phyloP scores from a whole-genome alignment of 2,113 vertebrate genomes.

The Mesoclemmys tuberculata region DNA sequence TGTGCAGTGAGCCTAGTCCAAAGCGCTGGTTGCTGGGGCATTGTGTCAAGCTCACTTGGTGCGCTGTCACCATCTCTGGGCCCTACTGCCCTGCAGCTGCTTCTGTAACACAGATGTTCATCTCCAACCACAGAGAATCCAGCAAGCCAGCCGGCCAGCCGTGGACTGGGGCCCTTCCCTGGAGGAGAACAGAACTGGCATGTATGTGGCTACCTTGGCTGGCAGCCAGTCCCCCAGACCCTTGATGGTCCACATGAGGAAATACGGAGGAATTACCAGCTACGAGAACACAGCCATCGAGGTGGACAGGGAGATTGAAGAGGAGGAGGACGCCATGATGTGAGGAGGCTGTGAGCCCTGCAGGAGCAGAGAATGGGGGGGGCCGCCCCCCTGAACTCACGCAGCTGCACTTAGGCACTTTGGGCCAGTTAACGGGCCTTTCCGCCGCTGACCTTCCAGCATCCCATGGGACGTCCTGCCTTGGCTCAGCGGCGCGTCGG shows the following conservation, averaged over 20 bases:
- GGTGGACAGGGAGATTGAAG: conserved; percentile 83
- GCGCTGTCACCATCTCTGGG: background rate
- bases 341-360: conserved; percentile 19
- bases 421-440: background rate
- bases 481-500: background rate
- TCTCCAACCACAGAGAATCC: conserved; percentile 71
- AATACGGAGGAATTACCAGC: conserved; percentile 85
- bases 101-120: background rate
- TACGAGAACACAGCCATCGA: conserved; percentile 84
- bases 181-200: conserved; percentile 83
- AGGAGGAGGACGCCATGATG: conserved; percentile 84
- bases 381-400: background rate
- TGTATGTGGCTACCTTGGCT: conserved; percentile 79
- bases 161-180: conserved; percentile 84
- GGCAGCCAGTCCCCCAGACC: conserved; percentile 85
- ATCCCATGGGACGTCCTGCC: background rate
- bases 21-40: background rate
- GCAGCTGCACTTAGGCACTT: conserved; percentile 52
- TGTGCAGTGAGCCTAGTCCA: background rate
- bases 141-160: conserved; percentile 81
- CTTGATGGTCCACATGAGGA: conserved; percentile 86
- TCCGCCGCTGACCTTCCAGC: background rate
- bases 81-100: background rate
- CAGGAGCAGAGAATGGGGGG: background rate
- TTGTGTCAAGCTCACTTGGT: background rate